Base-by-base conservation (phyloP, 2,888 invertebrate species). In the Oligia strigilis region DNA sequence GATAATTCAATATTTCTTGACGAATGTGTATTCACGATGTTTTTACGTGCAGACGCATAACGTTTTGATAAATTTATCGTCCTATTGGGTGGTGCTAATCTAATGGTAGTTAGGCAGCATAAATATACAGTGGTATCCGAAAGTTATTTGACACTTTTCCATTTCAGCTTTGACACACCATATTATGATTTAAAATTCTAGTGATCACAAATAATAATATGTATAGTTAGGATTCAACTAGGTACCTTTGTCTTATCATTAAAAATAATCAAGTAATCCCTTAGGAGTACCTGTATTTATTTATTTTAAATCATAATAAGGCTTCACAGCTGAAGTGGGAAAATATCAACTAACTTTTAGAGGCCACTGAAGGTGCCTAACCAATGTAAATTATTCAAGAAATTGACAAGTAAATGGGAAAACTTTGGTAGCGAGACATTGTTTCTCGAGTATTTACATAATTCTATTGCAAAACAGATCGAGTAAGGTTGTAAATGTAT, bases 1-100 rank as follows among this genome's bases (percentile, higher is more conserved):
- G 49, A 78, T 58, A 64, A 46, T 62, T 77, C 6, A 82, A 76
- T 71, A 64, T 52, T 82, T 77, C 58, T 66, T 77, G 64, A 71
- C 13, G 55, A 49, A 62, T 60, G 14, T 29, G 14, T 13, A 5
- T 29, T 52, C 13, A 40, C 19, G 49, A 69, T 77, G 64, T 62
- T 55, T 76, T 76, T 76, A 62, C 13, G 19, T 9, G 58, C 17
- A 40, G 9, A 43, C 11, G 19, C 36, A 46, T 43, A 36, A 46
- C 1, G 36, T 49, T 67, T 74, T 67, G 5, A 75, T 55, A 55
- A 62, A 11, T 75, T 80, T 62, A 82, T 64, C 3, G 9, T 43
- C 0, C 13, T 49, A 43, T 75, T 29, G 23, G 17, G 2, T 58
- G 29, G 6, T 36, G 40, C 8, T 64, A 43, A 52, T 52, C 5